Conservation (phyloP, 2,888 invertebrate genomes). For the Nasonia oneida region DNA sequence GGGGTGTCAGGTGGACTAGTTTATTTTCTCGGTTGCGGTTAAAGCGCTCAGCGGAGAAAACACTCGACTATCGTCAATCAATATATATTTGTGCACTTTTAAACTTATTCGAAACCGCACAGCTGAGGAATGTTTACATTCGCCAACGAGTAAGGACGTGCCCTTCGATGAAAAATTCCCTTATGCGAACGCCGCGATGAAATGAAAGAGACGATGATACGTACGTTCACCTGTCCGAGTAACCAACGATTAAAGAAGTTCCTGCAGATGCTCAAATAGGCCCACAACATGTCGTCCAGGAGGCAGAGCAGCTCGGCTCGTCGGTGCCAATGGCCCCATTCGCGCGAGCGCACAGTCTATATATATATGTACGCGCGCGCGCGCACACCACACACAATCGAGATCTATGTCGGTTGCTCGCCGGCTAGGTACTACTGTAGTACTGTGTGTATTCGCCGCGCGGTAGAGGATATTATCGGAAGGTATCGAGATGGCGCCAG, state of each 20-base stretch:
- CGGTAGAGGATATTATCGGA: too few relatives aligned
- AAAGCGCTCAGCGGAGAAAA: conserved; percentile 36
- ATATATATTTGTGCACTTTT: background rate
- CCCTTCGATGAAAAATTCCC: too few relatives aligned
- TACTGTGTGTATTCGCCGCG: background rate
- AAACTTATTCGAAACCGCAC: background rate
- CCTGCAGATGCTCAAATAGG: conserved; percentile 54
- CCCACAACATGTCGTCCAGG: conserved; percentile 48
- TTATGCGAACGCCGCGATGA: too few relatives aligned
- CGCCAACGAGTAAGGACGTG: too few relatives aligned
- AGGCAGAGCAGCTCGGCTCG: background rate
- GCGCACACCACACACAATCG: background rate
- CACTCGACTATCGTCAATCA: conserved; percentile 47
- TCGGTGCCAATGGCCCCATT: conserved; percentile 55
- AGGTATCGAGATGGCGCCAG: too few relatives aligned
- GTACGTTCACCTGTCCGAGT: conserved; percentile 64
- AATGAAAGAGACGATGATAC: background rate
- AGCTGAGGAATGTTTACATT: too few relatives aligned
- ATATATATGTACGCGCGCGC: background rate
- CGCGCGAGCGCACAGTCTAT: conserved; percentile 8
- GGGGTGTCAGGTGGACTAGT: background rate
- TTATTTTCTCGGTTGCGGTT: background rate
- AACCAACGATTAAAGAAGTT: conserved; percentile 62
- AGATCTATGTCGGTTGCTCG: background rate
- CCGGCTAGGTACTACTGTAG: background rate